Percentiles rank a stretch among this genome's conserved stretches.
Evolutionary conservation across 2,113 vertebrate genomes (phyloP).

Genomic region (Isichthys henryi): DNA sequence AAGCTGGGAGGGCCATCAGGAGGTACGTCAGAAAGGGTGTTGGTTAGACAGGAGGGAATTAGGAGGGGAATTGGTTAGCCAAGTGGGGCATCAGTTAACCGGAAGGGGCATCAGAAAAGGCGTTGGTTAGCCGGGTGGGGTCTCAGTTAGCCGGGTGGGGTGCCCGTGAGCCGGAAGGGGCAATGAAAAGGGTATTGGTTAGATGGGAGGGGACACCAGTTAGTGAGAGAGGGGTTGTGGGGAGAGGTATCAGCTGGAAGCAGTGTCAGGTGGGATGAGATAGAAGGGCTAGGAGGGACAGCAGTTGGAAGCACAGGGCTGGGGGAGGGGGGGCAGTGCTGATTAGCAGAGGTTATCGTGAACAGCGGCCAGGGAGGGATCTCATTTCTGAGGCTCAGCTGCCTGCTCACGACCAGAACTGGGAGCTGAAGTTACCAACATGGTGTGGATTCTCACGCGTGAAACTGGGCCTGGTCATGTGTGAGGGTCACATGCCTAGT

Average conservation of each 20-base stretch:
- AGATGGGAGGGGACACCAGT: not conserved
- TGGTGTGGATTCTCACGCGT: not conserved
- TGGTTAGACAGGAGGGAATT: not conserved
- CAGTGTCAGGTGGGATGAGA: not conserved
- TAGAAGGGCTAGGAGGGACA: not conserved
- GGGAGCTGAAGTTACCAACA: not conserved
- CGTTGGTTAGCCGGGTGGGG: not conserved
- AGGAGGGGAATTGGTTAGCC: not conserved
- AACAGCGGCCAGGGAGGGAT: not conserved
- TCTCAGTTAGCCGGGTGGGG: not conserved
- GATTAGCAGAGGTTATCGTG: not conserved
- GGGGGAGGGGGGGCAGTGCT: too few relatives aligned
- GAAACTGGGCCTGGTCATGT: not conserved
- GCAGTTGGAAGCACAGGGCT: not conserved
- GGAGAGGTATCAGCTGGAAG: not conserved
- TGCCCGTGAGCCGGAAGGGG: not conserved
- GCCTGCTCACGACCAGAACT: not conserved
- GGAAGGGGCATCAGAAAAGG: not conserved
- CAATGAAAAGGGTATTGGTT: not conserved
- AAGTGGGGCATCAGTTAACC: not conserved
- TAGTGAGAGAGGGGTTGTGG: not conserved
- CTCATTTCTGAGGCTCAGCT: not conserved
- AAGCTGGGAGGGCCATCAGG: not conserved
- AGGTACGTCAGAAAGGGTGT: not conserved
- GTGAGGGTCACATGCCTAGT: not conserved